Evolutionary conservation across 2,113 vertebrate genomes (phyloP).

Genomic region (Austrofundulus limnaeus): DNA sequence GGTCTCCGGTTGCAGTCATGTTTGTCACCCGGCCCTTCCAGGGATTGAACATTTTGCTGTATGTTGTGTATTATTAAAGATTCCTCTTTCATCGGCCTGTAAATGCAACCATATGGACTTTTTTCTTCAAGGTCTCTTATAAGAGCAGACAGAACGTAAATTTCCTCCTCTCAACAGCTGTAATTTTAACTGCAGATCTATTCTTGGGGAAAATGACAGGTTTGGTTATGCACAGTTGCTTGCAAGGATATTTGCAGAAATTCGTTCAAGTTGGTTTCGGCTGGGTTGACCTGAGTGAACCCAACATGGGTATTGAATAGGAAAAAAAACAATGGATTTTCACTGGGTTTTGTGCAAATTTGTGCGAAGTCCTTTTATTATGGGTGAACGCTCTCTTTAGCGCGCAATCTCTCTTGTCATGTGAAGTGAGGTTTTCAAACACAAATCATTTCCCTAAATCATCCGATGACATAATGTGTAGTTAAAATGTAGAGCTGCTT

Average conservation of each 20-base stretch:
- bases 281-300: constrained; percentile 38
- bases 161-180: constrained; percentile 78
- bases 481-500: constrained; percentile 17
- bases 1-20: neutral
- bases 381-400: neutral
- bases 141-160: constrained; percentile 69
- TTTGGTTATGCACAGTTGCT: constrained; percentile 65
- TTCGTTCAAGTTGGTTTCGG: constrained; percentile 54
- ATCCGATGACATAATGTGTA: constrained; percentile 14
- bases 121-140: constrained; percentile 55
- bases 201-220: constrained; percentile 83
- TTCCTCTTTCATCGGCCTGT: constrained; percentile 46
- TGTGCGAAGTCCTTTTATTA: neutral
- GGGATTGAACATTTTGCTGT: constrained; percentile 1
- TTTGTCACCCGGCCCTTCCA: neutral
- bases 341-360: neutral
- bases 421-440: constrained; percentile 5
- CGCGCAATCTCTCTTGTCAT: neutral
- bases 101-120: constrained; percentile 75
- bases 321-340: constrained; percentile 18
- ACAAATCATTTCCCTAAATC: constrained; percentile 20
- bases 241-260: constrained; percentile 74
- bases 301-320: constrained; percentile 16
- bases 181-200: constrained; percentile 81
- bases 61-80: constrained; percentile 58